Conservation (phyloP, 1,140 invertebrate genomes). For the Eupristina koningsbergeri region DNA sequence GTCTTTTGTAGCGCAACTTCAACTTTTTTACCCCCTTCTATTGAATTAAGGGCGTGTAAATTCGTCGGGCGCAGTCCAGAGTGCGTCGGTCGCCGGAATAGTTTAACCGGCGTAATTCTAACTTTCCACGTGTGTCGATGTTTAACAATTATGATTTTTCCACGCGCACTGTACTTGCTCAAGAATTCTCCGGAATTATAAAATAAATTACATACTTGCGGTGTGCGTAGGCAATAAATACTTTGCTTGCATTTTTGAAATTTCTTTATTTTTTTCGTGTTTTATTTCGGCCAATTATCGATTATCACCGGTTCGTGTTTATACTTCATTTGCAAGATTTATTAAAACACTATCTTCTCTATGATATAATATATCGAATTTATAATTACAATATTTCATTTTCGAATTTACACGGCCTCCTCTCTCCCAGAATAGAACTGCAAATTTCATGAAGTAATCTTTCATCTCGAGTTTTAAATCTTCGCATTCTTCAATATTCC, state of each 20-base stretch:
- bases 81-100: too few relatives aligned
- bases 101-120: too few relatives aligned
- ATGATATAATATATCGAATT: neutral
- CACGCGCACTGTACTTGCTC: neutral
- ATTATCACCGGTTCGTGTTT: neutral
- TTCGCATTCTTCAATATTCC: slow-evolving; percentile 21
- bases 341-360: neutral
- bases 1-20: neutral
- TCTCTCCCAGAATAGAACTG: neutral
- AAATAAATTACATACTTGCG: neutral
- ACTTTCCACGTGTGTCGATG: too few relatives aligned
- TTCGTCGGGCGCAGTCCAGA: neutral
- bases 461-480: slow-evolving; percentile 6
- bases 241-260: neutral
- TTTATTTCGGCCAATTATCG: neutral
- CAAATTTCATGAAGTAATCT: slow-evolving; percentile 16
- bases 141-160: neutral
- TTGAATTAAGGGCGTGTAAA: neutral
- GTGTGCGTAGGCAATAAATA: neutral
- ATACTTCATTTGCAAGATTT: neutral
- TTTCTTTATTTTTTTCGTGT: too few relatives aligned
- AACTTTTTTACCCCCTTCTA: neutral
- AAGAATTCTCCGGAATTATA: neutral
- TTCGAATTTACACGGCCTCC: neutral
- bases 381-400: slow-evolving; percentile 1